Evolutionary conservation across 35 echinoderm and acorn worm species (phyloP), one percentile per base, ranked within the genome.

Genomic region (Apostichopus californicus): DNA sequence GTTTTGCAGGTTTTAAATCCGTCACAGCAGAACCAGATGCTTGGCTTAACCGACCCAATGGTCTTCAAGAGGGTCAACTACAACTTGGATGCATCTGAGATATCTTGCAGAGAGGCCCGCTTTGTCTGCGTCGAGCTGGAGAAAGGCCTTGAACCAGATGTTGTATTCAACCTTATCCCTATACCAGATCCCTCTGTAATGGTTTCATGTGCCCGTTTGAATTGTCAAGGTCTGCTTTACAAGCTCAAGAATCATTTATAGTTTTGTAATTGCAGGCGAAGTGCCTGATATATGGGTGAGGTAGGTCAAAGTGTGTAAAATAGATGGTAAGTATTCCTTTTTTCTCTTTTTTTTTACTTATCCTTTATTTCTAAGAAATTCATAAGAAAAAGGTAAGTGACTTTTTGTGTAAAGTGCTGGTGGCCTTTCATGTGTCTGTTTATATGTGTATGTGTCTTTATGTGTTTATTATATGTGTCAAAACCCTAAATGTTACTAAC

Each of bases 81-180:
- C 57, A 77, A 97, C 73, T 25, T 97, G 52, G 91, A 93, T 77
- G 94, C 94, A 80, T 81, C 75, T 10, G 91, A 54, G 5, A 20
- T 79, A 66, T 57, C 88, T 9, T 97, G 95, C 73, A 52, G 20
- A 61, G 86, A 97, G 57, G 87, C 92, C 9, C 83, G 92, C 73
- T 97, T 64, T 64, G 81, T 94, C 52, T 97, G 95, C 61, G 95
- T 97, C 22, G 87, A 92, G 24, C 92, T 97, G 83, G 83, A 77
- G 15, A 94, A 92, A 63, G 93, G 92, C 17, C 81, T 78, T 13
- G 26, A 83, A 12, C 92, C 95, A 70, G 78, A 68, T 55, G 87
- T 92, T 23, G 91, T 92, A 1, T 97, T 97, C 87, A 94, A 83
- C 65, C 77, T 97, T 9, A 57, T 93, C 84, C 91, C 95, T 22